phyloP scores from a whole-genome alignment of 92 coral and sea anemone species.

The Muricea muricata region DNA sequence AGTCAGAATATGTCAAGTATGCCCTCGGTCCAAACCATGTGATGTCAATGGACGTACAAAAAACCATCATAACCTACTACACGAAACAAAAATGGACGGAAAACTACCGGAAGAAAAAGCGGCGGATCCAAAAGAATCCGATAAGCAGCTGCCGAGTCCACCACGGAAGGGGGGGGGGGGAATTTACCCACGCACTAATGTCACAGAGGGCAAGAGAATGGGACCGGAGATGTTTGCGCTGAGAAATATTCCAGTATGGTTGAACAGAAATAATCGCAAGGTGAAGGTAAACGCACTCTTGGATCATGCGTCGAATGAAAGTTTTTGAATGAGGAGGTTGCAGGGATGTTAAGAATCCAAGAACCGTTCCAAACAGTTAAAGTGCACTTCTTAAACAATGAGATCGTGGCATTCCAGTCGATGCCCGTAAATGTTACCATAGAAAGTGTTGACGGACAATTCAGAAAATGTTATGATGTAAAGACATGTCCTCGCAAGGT shows the following conservation, averaged over 20 bases:
- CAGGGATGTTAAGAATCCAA: too few species aligned
- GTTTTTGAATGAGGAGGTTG: too few species aligned
- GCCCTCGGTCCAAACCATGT: too few species aligned
- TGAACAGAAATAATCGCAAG: not conserved
- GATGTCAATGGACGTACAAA: too few species aligned
- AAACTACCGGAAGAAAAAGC: not conserved
- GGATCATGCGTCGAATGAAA: slow-evolving; percentile 45
- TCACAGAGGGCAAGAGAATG: not conserved
- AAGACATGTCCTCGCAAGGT: slow-evolving; percentile 63
- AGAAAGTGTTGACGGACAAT: too few species aligned
- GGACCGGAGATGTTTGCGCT: not conserved
- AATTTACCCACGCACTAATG: not conserved
- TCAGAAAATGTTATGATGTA: slow-evolving; percentile 47
- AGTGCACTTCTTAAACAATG: slow-evolving; percentile 67
- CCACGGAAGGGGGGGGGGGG: slow-evolving; percentile 53
- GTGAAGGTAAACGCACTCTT: slow-evolving; percentile 11
- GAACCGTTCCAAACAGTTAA: too few species aligned
- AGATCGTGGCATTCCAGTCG: slow-evolving; percentile 60
- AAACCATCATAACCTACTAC: too few species aligned
- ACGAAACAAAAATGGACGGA: not conserved
- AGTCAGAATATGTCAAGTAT: too few species aligned
- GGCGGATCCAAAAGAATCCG: not conserved
- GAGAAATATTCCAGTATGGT: slow-evolving; percentile 5
- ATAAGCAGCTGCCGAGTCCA: not conserved
- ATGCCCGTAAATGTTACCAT: too few species aligned